These are phyloP conservation scores for Xenotilapia longispinis DNA, from an alignment of 2,113 vertebrate species.

Conservation along the genomic window DNA sequence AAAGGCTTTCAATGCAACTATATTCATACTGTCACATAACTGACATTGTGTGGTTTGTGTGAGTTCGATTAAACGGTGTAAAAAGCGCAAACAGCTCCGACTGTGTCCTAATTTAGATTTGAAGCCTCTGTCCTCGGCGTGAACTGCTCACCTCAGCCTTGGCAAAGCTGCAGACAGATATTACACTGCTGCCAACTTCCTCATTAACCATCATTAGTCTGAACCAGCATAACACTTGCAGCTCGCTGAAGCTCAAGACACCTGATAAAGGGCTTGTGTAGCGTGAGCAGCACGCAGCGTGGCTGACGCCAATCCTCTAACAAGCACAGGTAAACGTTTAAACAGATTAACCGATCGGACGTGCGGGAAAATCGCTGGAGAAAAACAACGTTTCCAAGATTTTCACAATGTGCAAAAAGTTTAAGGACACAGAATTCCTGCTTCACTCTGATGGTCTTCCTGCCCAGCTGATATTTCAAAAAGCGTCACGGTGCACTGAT, in stretches of 20 bases:
- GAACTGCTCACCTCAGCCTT: slow-evolving; percentile 30
- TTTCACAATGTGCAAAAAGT: neutral
- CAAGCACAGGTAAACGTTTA: slow-evolving; percentile 40
- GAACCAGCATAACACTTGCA: neutral
- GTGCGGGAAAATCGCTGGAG: neutral
- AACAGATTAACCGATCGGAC: slow-evolving; percentile 44
- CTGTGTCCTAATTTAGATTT: neutral
- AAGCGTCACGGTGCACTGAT: neutral
- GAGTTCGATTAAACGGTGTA: neutral
- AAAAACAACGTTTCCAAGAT: neutral
- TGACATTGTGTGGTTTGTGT: neutral
- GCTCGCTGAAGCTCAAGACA: slow-evolving; percentile 22
- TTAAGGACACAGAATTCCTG: neutral
- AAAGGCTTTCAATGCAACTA: neutral
- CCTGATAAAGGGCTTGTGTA: slow-evolving; percentile 17
- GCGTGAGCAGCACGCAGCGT: neutral
- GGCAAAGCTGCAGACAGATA: slow-evolving; percentile 26
- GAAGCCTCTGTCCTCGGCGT: slow-evolving; percentile 25
- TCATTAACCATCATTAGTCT: slow-evolving; percentile 52
- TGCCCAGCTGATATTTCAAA: neutral
- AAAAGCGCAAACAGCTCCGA: neutral
- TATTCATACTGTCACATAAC: neutral
- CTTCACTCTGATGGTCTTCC: neutral
- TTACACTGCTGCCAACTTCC: slow-evolving; percentile 41
- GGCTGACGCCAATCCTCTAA: slow-evolving; percentile 19